Evolutionary conservation across 2,888 invertebrate genomes (phyloP).

Genomic region (Leptothorax acervorum): DNA sequence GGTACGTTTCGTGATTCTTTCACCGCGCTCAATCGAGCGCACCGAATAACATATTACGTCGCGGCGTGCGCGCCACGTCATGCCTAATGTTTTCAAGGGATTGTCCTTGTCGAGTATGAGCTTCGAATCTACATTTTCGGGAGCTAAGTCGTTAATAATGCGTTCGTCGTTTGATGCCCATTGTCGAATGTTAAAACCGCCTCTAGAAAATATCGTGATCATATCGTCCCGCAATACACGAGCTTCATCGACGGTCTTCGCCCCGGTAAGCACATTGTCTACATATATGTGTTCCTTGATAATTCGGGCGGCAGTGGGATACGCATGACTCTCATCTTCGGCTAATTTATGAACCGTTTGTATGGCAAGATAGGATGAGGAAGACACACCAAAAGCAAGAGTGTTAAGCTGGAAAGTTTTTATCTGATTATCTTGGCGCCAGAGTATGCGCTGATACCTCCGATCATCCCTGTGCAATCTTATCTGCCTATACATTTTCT

Average conservation of each 20-base stretch:
- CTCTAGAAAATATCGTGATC: not conserved
- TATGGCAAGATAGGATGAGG: not conserved
- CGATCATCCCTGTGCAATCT: not conserved
- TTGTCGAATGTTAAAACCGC: not conserved
- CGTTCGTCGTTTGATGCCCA: not conserved
- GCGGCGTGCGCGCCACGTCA: not conserved
- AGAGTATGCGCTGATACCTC: not conserved
- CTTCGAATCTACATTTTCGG: not conserved
- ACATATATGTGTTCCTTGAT: not conserved
- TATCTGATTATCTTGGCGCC: not conserved
- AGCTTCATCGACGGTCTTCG: not conserved
- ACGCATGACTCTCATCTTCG: not conserved
- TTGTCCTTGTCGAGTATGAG: not conserved
- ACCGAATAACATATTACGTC: not conserved
- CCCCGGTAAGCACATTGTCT: not conserved
- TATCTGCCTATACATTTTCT: not conserved
- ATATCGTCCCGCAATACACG: not conserved
- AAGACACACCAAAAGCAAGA: not conserved
- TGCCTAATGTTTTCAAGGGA: not conserved
- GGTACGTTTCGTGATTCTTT: not conserved
- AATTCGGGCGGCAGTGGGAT: not conserved
- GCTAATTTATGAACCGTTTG: not conserved
- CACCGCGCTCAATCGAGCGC: fast-evolving
- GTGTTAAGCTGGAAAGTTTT: not conserved
- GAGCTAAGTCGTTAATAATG: not conserved